These are phyloP conservation scores for Bombus superbus DNA, from an alignment of 1,140 invertebrate genomes.

Conservation along the genomic window DNA sequence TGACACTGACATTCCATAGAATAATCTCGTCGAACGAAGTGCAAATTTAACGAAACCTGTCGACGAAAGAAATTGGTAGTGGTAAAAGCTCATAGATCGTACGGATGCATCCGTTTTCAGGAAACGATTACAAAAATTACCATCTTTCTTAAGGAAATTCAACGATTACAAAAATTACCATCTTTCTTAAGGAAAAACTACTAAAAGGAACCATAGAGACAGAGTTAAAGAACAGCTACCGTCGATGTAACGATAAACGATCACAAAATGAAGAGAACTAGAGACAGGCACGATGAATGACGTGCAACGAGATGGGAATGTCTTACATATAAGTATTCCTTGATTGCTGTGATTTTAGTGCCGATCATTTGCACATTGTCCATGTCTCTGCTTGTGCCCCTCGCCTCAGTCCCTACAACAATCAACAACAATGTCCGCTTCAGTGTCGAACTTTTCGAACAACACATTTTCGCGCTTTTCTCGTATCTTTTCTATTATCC, in stretches of 20 bases:
- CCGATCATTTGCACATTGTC: conserved; percentile 83
- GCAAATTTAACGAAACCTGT: conserved; percentile 11
- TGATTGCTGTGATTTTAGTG: conserved; percentile 83
- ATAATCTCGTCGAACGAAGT: neutral
- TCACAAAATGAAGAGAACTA: neutral
- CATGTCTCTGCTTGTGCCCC: conserved; percentile 81
- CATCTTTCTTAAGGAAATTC: neutral
- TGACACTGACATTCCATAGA: neutral
- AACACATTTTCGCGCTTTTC: conserved; percentile 41
- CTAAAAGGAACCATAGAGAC: neutral
- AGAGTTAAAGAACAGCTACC: neutral
- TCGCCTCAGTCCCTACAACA: conserved; percentile 81
- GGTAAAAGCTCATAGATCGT: neutral
- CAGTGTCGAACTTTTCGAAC: conserved; percentile 67
- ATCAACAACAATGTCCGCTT: conserved; percentile 79
- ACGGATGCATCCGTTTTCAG: neutral
- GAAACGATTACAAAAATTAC: neutral
- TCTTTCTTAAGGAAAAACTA: neutral
- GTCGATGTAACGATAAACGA: neutral
- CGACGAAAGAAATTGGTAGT: neutral
- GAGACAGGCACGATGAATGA: conserved; percentile 43
- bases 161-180: neutral
- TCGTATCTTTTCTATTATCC: conserved; percentile 31
- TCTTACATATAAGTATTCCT: conserved; percentile 84
- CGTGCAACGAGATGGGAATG: conserved; percentile 65